Conservation (phyloP, 53 echinoderm and acorn worm genomes). For the Paelopatides confundens region DNA sequence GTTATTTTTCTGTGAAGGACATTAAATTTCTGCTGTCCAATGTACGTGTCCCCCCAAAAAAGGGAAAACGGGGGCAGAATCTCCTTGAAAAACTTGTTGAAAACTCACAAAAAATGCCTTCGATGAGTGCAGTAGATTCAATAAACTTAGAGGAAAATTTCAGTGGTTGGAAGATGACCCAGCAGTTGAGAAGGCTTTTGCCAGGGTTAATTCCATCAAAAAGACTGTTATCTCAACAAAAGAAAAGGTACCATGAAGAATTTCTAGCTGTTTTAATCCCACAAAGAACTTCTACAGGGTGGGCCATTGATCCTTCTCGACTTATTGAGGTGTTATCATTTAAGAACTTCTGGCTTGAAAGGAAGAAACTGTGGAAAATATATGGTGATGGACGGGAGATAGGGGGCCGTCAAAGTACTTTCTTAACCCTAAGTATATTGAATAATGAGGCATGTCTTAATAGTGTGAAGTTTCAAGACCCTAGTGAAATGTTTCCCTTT, state of each 20-base stretch:
- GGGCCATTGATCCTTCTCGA: conserved; percentile 3
- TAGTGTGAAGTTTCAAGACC: background rate
- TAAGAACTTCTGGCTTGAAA: background rate
- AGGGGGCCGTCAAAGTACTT: background rate
- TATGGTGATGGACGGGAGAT: conserved; percentile 32
- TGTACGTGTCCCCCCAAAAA: too few relatives aligned
- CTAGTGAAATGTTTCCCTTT: conserved; percentile 9
- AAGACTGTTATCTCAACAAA: too few relatives aligned
- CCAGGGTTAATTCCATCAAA: too few relatives aligned
- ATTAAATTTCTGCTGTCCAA: too few relatives aligned
- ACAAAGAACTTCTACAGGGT: background rate
- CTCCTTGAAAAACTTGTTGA: too few relatives aligned
- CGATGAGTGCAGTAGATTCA: background rate
- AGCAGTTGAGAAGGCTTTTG: background rate
- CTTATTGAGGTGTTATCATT: background rate
- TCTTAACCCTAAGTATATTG: background rate
- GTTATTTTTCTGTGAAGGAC: too few relatives aligned
- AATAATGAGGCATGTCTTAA: background rate
- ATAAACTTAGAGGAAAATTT: background rate
- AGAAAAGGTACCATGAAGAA: background rate
- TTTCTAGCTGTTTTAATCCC: background rate
- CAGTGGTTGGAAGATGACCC: background rate
- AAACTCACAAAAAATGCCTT: too few relatives aligned
- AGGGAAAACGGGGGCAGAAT: too few relatives aligned
- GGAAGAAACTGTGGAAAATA: background rate